These are phyloP conservation scores for Desmophyllum pertusum DNA, from an alignment of 92 coral and sea anemone species.

Conservation along the genomic window DNA sequence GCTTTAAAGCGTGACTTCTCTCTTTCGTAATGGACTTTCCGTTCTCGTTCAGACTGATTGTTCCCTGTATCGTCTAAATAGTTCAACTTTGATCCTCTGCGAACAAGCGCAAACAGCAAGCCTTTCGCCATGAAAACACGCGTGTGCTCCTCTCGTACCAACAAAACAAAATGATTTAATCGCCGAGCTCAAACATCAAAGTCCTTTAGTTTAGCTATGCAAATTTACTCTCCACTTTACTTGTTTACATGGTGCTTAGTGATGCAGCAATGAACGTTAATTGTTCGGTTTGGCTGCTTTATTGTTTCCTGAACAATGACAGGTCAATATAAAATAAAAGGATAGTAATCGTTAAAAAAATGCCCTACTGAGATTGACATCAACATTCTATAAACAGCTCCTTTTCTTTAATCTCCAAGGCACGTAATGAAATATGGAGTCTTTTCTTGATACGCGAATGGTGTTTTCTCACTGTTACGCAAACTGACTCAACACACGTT, in stretches of 20 bases:
- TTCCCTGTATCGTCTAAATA: constrained; percentile 25
- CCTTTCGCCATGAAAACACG: constrained; percentile 21
- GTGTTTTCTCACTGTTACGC: neutral
- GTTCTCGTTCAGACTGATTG: neutral
- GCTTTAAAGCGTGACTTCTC: neutral
- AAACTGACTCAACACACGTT: neutral
- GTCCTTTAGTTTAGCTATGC: constrained; percentile 5
- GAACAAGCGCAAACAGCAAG: constrained; percentile 32
- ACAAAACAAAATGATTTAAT: neutral
- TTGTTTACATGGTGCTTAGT: constrained; percentile 29
- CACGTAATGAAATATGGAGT: no score
- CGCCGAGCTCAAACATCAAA: neutral
- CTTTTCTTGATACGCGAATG: neutral
- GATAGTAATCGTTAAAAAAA: neutral
- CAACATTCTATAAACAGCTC: neutral
- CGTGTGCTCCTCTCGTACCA: neutral
- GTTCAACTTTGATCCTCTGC: constrained; percentile 32
- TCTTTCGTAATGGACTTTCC: constrained; percentile 1
- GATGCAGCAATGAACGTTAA: constrained; percentile 29
- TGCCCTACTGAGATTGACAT: neutral
- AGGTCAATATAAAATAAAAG: neutral
- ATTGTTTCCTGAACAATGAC: constrained; percentile 12
- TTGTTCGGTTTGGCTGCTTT: neutral
- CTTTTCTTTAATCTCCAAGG: neutral
- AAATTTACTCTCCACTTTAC: constrained; percentile 15